A percentile compares a stretch with the other conserved stretches of the same genome.
Conservation (phyloP, 1,140 invertebrate species). For the Magallana gigas region DNA sequence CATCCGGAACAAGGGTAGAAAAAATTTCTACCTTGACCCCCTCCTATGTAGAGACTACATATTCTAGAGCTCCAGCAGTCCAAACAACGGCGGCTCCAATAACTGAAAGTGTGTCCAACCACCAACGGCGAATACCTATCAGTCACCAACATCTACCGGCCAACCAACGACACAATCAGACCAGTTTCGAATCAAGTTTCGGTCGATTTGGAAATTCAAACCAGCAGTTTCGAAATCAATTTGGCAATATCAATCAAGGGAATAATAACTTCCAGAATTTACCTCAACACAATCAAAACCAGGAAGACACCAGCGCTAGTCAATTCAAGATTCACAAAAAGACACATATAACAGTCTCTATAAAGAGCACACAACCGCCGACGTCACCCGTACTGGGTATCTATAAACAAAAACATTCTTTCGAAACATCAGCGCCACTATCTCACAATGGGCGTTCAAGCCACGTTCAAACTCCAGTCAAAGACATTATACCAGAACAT, state of each 20-base stretch:
- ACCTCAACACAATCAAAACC: background rate
- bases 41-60: background rate
- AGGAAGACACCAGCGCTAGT: background rate
- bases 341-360: background rate
- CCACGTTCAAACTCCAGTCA: background rate
- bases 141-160: background rate
- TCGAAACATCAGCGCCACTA: background rate
- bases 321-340: background rate
- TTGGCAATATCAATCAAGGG: background rate
- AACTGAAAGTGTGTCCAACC: background rate
- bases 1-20: background rate
- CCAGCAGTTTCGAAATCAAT: background rate
- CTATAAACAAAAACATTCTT: background rate
- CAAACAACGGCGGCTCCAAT: background rate
- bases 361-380: background rate
- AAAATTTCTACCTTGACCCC: background rate
- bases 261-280: background rate
- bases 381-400: background rate
- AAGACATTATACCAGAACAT: background rate
- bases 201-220: background rate
- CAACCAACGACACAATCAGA: background rate
- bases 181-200: background rate
- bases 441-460: background rate
- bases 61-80: background rate
- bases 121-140: no score